Evolutionary conservation across 2,113 vertebrate species (phyloP), one percentile per base, ranked within the genome.

Genomic region (Onychostruthus taczanowskii): DNA sequence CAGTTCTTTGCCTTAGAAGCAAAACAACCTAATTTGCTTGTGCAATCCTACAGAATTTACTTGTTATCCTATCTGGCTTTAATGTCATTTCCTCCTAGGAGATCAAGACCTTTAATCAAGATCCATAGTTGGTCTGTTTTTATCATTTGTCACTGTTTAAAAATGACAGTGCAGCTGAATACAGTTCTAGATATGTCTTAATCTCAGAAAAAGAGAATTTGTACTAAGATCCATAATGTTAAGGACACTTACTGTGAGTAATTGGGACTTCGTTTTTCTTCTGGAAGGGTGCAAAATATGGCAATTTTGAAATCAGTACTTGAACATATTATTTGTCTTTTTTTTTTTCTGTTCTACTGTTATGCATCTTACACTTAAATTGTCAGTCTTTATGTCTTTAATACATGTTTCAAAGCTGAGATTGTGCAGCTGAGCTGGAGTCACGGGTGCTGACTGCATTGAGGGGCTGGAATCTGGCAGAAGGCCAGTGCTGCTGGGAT

Each of bases 381-480:
- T 67, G 58, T 39, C 76, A 62, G 87, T 24, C 77, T 89, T 87
- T 61, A 7, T 93, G 62, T 33, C 35, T 52, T 33, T 27, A 72
- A 80, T 61, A 2, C 3, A 1, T 0, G 0, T 72, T 87, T 49
- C 31, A 62, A 61, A 84, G 53, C 11, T 47, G 78, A 77, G 89
- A 58, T 87, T 43, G 37, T 91, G 84, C 97, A 97, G 96, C 94
- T 97, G 84, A 95, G 74, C 96, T 97, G 27, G 87, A 95, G 96
- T 97, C 97, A 97, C 95, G 96, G 95, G 95, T 96, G 95, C 98
- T 97, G 96, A 87, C 95, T 98, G 96, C 96, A 95, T 96, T 95
- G 93, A 96, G 80, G 95, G 96, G 96, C 94, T 97, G 98, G 94
- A 95, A 69, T 94, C 87, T 98, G 98, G 98, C 98, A 94, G 87